These are phyloP conservation scores for Sphinx pinastri DNA, from an alignment of 2,888 invertebrate species.

Conservation along the genomic window DNA sequence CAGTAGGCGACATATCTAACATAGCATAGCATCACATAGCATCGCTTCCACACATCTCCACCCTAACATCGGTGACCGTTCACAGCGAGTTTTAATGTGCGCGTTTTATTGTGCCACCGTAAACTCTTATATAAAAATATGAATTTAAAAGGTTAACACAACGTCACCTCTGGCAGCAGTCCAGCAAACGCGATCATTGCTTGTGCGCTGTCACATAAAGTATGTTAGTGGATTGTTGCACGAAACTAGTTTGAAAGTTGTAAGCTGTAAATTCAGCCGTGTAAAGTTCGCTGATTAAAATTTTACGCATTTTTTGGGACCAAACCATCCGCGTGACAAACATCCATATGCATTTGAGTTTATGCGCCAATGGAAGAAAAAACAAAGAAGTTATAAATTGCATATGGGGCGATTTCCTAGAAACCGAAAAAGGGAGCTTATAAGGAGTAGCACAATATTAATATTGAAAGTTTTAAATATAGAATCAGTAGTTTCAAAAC, in stretches of 20 bases:
- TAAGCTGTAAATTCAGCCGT: neutral
- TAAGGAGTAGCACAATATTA: no score
- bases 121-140: constrained; percentile 37
- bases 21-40: neutral
- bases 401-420: no score
- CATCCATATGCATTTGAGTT: no score
- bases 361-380: no score
- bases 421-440: no score
- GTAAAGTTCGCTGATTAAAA: no score
- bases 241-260: neutral
- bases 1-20: neutral
- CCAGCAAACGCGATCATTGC: constrained; percentile 33
- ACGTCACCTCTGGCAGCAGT: constrained; percentile 34
- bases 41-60: neutral
- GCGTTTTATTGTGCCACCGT: constrained; percentile 29
- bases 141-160: constrained; percentile 40
- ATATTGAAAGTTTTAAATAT: no score
- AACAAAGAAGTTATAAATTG: no score
- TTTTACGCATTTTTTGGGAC: no score
- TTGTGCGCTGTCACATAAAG: constrained; percentile 35
- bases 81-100: constrained; percentile 7
- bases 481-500: no score
- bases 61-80: neutral
- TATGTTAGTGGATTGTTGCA: neutral
- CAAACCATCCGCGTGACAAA: no score